These are phyloP conservation scores for Macrocentrus cingulum DNA, from an alignment of 1,140 invertebrate genomes.

Conservation along the genomic window DNA sequence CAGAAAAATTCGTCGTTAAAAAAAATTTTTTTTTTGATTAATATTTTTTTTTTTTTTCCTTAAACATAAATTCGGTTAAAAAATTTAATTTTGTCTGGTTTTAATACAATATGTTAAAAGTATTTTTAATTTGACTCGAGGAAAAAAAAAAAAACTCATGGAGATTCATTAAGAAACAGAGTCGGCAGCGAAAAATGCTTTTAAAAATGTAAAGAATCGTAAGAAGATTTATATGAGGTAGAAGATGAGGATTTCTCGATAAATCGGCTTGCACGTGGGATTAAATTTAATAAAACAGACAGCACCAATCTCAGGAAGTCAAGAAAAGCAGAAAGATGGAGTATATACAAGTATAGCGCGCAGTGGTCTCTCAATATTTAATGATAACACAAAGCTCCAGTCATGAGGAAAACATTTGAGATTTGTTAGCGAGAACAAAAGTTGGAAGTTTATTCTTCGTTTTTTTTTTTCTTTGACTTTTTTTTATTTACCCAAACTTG, in stretches of 20 bases:
- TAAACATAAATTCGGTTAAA: no score
- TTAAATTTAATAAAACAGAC: constrained; percentile 50
- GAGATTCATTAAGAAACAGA: no score
- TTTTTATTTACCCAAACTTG: background rate
- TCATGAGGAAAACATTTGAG: constrained; percentile 21
- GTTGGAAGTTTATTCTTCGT: background rate
- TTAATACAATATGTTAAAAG: no score
- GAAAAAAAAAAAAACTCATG: no score
- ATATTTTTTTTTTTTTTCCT: no score
- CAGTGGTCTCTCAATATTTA: constrained; percentile 43
- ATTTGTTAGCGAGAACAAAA: background rate
- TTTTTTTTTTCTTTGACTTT: background rate
- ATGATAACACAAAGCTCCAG: no score
- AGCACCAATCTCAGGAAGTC: constrained; percentile 44
- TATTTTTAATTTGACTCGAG: no score
- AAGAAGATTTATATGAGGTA: constrained; percentile 24
- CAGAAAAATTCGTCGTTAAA: no score
- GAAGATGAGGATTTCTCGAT: constrained; percentile 24
- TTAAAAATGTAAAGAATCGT: constrained; percentile 18
- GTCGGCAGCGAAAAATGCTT: background rate
- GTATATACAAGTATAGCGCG: constrained; percentile 5
- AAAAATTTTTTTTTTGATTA: no score
- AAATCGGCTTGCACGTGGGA: constrained; percentile 35
- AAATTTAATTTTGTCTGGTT: no score
- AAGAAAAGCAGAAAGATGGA: constrained; percentile 14